phyloP scores from a whole-genome alignment of 2,797 vertebrate genomes.

The Saxicola maurus region DNA sequence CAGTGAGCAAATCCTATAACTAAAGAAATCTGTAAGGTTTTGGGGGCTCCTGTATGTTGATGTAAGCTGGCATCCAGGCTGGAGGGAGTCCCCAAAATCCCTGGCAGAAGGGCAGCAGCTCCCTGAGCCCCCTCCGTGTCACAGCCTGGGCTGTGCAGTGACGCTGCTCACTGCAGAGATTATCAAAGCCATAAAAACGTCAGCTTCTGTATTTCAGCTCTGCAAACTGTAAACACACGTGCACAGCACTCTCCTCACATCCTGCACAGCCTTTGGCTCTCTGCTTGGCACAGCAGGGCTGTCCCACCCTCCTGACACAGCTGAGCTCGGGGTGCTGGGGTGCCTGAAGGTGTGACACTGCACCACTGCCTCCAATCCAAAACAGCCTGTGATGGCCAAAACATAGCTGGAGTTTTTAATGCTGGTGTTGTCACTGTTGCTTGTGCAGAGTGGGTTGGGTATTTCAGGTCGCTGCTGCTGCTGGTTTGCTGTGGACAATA shows the following conservation, averaged over 20 bases:
- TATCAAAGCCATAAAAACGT: constrained; percentile 41
- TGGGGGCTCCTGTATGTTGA: neutral
- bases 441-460: neutral
- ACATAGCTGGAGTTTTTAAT: neutral
- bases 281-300: neutral
- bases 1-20: neutral
- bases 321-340: neutral
- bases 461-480: neutral
- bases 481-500: neutral
- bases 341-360: neutral
- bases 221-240: neutral
- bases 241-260: neutral
- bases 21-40: neutral
- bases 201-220: constrained; percentile 32
- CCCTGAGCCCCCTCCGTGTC: neutral
- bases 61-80: neutral
- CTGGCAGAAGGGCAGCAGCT: neutral
- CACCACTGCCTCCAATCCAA: neutral
- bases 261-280: neutral
- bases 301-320: neutral
- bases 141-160: rapidly evolving
- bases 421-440: neutral
- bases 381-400: neutral
- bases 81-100: neutral
- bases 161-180: neutral